These are phyloP conservation scores for Archocentrus centrarchus DNA, from an alignment of 2,113 vertebrate species.

Conservation along the genomic window DNA sequence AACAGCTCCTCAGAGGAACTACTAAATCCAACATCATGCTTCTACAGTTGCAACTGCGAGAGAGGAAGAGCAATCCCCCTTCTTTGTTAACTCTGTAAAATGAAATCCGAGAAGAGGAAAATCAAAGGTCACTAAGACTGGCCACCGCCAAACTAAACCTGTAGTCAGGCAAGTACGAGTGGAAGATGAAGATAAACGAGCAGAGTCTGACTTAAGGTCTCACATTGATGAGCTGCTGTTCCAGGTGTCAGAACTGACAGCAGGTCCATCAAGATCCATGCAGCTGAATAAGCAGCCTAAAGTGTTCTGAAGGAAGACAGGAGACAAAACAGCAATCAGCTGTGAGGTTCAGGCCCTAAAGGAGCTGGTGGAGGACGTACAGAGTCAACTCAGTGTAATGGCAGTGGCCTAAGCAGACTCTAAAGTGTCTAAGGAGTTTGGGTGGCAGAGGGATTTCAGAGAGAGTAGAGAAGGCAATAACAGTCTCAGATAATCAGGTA, in stretches of 20 bases:
- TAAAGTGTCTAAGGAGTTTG: not conserved
- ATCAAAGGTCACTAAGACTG: not conserved
- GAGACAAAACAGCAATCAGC: not conserved
- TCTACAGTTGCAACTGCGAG: not conserved
- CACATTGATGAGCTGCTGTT: not conserved
- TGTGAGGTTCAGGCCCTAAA: not conserved
- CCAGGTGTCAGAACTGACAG: not conserved
- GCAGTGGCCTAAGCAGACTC: not conserved
- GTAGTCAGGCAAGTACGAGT: not conserved
- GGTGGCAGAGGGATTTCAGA: not conserved
- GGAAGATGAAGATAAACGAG: not conserved
- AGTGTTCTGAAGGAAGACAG: not conserved
- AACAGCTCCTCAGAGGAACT: not conserved
- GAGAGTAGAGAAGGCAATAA: not conserved
- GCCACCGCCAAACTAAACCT: not conserved
- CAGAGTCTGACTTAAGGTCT: not conserved
- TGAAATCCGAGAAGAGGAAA: not conserved
- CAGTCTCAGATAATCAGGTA: no score
- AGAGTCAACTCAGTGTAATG: not conserved
- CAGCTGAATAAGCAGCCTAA: not conserved
- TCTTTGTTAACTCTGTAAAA: not conserved
- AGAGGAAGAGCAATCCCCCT: not conserved
- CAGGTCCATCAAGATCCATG: not conserved
- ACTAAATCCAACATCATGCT: not conserved
- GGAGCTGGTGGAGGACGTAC: not conserved